Evolutionary conservation across 2,797 vertebrate species (phyloP).

Genomic region (Saguinus oedipus): DNA sequence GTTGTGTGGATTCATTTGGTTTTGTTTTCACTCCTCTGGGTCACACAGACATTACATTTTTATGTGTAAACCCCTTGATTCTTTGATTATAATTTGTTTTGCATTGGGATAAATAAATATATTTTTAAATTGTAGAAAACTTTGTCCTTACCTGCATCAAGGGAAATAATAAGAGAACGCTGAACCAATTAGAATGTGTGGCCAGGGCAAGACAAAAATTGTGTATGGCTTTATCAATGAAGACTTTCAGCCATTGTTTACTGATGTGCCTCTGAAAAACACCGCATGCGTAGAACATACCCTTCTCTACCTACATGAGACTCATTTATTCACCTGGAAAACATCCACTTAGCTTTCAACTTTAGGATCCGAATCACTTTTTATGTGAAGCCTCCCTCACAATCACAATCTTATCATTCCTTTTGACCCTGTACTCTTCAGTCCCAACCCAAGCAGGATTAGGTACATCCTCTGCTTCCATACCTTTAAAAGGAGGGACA

Average conservation of each 20-base stretch:
- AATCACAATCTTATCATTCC: background rate
- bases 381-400: background rate
- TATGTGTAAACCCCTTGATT: background rate
- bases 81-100: background rate
- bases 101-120: background rate
- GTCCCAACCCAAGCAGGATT: background rate
- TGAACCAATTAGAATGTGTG: background rate
- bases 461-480: background rate
- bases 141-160: background rate
- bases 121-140: background rate
- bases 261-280: background rate
- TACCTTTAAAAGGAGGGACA: background rate
- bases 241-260: background rate
- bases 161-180: background rate
- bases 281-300: background rate
- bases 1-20: background rate
- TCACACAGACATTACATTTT: background rate
- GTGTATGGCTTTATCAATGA: background rate
- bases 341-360: background rate
- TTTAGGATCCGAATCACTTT: background rate
- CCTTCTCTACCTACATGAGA: background rate
- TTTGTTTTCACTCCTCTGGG: background rate
- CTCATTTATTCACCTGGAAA: background rate
- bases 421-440: background rate
- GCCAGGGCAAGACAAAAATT: background rate